A percentile compares a stretch with the other conserved stretches of the same genome.
These are phyloP conservation scores for Zaprionus tsacasi DNA, from an alignment of 1,140 invertebrate genomes.

Conservation along the genomic window DNA sequence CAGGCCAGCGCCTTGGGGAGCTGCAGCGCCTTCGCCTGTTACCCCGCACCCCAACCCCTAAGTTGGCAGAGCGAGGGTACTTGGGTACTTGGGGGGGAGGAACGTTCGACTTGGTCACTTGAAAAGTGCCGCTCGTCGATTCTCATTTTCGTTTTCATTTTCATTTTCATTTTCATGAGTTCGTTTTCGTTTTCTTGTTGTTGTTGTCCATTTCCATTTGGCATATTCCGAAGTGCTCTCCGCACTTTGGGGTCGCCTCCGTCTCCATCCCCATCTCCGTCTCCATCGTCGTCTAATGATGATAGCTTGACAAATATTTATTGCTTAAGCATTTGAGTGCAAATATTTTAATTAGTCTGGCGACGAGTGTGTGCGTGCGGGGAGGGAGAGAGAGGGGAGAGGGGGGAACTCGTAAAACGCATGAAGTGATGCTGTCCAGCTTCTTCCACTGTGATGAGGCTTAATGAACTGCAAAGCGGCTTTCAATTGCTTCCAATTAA, in stretches of 20 bases:
- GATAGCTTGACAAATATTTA: slow-evolving; percentile 81
- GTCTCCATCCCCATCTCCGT: background rate
- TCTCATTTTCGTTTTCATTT: slow-evolving; percentile 55
- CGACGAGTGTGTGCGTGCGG: slow-evolving; percentile 53
- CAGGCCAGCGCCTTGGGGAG: slow-evolving; percentile 50
- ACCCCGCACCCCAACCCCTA: background rate
- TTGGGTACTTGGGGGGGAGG: no score
- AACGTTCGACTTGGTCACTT: slow-evolving; percentile 2
- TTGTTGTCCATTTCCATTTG: slow-evolving; percentile 29
- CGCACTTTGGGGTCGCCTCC: slow-evolving; percentile 46
- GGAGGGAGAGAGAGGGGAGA: background rate
- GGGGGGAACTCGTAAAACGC: slow-evolving; percentile 29
- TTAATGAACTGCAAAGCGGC: slow-evolving; percentile 81
- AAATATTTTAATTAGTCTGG: slow-evolving; percentile 81
- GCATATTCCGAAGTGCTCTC: slow-evolving; percentile 33
- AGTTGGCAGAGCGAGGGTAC: no score
- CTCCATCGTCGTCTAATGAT: slow-evolving; percentile 59
- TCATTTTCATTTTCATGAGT: slow-evolving; percentile 38
- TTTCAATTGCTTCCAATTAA: slow-evolving; percentile 81
- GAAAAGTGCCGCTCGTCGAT: slow-evolving; percentile 76
- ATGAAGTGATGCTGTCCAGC: slow-evolving; percentile 14
- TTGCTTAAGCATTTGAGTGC: slow-evolving; percentile 81
- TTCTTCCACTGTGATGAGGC: slow-evolving; percentile 42
- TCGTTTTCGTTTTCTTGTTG: slow-evolving; percentile 15
- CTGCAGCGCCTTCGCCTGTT: slow-evolving; percentile 10